phyloP scores from a whole-genome alignment of 2,888 invertebrate genomes.

The Epirrhoe alternata region DNA sequence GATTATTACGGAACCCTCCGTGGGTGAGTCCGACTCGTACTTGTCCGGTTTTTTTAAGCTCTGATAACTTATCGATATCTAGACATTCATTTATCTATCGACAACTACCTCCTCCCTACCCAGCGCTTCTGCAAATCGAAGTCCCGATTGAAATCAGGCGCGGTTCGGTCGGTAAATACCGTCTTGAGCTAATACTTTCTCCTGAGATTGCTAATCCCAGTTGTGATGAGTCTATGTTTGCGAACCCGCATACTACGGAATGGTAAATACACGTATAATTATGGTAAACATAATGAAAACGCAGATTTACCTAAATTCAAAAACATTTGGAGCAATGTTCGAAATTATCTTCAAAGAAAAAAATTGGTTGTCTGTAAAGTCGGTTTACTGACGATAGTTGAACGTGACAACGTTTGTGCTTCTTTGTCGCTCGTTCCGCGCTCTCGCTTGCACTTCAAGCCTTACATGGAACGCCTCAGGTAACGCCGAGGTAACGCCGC shows the following conservation, averaged over 20 bases:
- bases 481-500: too few relatives aligned
- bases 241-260: conserved; percentile 38
- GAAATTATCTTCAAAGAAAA: too few relatives aligned
- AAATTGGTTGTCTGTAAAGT: too few relatives aligned
- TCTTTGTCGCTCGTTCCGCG: too few relatives aligned
- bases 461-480: too few relatives aligned
- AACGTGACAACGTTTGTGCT: too few relatives aligned
- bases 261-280: conserved; percentile 29
- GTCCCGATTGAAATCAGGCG: conserved; percentile 76
- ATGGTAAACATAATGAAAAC: conserved; percentile 7
- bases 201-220: conserved; percentile 75
- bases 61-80: conserved; percentile 16
- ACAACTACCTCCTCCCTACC: conserved; percentile 53
- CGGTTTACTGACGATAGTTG: too few relatives aligned
- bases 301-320: not conserved
- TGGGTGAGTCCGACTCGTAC: too few relatives aligned
- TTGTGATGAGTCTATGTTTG: conserved; percentile 56
- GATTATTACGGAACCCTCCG: too few relatives aligned
- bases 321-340: not conserved
- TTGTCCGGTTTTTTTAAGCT: too few relatives aligned
- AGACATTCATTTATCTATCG: conserved; percentile 40
- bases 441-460: too few relatives aligned
- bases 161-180: conserved; percentile 74
- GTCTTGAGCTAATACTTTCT: conserved; percentile 80
- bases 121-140: conserved; percentile 70